A percentile compares a stretch with the other conserved stretches of the same genome.
phyloP scores from a whole-genome alignment of 2,113 vertebrate species.

The Sisor rabdophorus region DNA sequence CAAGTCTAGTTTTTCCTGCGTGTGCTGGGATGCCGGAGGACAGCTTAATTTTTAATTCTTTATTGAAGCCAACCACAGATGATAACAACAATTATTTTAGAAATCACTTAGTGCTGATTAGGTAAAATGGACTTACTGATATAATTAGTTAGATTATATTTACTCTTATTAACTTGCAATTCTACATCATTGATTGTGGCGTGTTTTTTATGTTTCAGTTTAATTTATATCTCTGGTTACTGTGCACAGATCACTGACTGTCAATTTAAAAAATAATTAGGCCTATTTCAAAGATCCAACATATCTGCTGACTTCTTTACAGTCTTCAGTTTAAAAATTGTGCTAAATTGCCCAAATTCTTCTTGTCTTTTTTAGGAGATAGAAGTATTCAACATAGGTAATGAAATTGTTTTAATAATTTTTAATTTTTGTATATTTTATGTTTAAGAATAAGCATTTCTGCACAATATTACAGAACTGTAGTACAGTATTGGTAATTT shows the following conservation, averaged over 20 bases:
- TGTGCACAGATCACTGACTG: slow-evolving; percentile 26
- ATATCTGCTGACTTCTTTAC: background rate
- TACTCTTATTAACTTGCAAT: background rate
- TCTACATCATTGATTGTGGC: background rate
- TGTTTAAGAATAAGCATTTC: background rate
- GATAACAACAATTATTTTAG: background rate
- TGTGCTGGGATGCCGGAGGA: slow-evolving; percentile 17
- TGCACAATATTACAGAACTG: background rate
- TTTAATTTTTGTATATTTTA: no score
- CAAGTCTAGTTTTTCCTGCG: slow-evolving; percentile 18
- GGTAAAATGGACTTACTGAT: background rate
- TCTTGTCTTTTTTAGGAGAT: background rate
- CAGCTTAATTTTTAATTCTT: slow-evolving; percentile 27
- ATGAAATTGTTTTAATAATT: no score
- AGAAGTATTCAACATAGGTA: background rate
- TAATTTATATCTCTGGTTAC: slow-evolving; percentile 19
- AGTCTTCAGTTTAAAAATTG: background rate
- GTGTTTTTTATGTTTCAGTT: slow-evolving; percentile 1
- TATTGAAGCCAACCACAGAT: background rate
- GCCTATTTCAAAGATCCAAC: slow-evolving; percentile 25
- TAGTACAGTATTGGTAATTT: no score
- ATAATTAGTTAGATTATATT: slow-evolving; percentile 5
- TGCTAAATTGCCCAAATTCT: slow-evolving; percentile 3
- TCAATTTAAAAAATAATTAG: slow-evolving; percentile 1
- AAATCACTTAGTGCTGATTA: background rate